A percentile compares a stretch with the other conserved stretches of the same genome.
Conservation (phyloP, 2,888 invertebrate species). For the Thyatira batis region DNA sequence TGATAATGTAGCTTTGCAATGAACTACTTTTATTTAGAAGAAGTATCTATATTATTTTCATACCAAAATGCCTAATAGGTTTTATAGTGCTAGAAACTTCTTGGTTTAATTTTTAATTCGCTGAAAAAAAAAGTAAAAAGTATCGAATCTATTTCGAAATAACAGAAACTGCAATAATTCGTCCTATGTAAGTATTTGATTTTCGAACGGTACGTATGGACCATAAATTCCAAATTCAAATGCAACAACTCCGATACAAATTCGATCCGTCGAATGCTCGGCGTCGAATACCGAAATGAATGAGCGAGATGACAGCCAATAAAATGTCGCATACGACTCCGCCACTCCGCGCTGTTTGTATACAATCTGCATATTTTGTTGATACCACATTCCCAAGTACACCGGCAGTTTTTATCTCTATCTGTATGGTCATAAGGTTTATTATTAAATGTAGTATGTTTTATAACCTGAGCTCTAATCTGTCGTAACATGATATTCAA, state of each 20-base stretch:
- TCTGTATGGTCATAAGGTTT: background rate
- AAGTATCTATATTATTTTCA: no score
- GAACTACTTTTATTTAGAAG: no score
- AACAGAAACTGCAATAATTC: conserved; percentile 15
- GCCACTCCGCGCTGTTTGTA: conserved; percentile 27
- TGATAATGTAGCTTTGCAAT: no score
- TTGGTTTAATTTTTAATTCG: no score
- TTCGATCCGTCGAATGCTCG: conserved; percentile 4
- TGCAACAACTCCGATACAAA: conserved; percentile 9
- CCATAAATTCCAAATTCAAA: conserved; percentile 36
- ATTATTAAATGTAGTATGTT: background rate
- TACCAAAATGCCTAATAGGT: no score
- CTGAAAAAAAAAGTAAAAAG: no score
- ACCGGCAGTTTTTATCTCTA: conserved; percentile 3
- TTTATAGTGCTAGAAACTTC: no score
- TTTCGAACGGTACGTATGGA: conserved; percentile 16
- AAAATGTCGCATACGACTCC: conserved; percentile 36
- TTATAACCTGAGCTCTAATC: conserved; percentile 1
- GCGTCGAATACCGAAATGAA: conserved; percentile 26
- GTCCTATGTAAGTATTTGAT: conserved; percentile 35
- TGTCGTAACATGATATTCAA: conserved; percentile 23
- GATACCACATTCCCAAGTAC: background rate
- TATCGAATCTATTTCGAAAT: no score
- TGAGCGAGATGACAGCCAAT: conserved; percentile 40
- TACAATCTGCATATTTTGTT: conserved; percentile 38